A percentile compares a stretch with the other conserved stretches of the same genome.
phyloP scores from a whole-genome alignment of 2,113 vertebrate genomes.

The Ammodytes marinus region DNA sequence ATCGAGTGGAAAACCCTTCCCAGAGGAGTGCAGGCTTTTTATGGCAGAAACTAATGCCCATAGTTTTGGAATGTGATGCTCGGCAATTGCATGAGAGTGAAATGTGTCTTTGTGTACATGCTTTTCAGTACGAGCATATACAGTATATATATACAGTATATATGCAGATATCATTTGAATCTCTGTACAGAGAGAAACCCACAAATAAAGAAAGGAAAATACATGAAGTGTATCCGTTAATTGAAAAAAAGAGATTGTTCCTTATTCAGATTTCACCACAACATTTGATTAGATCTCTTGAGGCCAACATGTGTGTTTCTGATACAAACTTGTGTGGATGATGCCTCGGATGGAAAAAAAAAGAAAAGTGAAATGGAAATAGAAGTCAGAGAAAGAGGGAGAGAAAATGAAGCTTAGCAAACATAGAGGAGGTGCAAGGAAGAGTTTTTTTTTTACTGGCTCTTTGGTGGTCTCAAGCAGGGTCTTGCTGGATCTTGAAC shows the following conservation, averaged over 20 bases:
- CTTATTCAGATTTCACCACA: slow-evolving; percentile 23
- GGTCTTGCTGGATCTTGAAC: slow-evolving; percentile 74
- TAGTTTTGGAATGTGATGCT: background rate
- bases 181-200: background rate
- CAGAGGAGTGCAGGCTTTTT: background rate
- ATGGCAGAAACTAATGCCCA: background rate
- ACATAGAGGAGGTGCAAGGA: background rate
- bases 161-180: background rate
- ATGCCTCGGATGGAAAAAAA: slow-evolving; percentile 8
- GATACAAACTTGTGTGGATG: background rate
- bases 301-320: slow-evolving; percentile 33
- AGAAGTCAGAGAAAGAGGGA: background rate
- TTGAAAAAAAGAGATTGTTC: slow-evolving; percentile 19
- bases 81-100: background rate
- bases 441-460: slow-evolving; percentile 26
- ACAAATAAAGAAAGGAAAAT: background rate
- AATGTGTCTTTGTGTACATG: slow-evolving; percentile 24
- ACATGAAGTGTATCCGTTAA: background rate
- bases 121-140: slow-evolving; percentile 3
- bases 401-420: slow-evolving; percentile 18
- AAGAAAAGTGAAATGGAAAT: slow-evolving; percentile 24
- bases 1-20: slow-evolving; percentile 2
- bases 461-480: slow-evolving; percentile 78
- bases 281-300: slow-evolving; percentile 31
- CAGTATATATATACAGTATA: too few relatives aligned